These are phyloP conservation scores for Silurus lanzhouensis DNA, from an alignment of 2,797 vertebrate species.

Conservation along the genomic window DNA sequence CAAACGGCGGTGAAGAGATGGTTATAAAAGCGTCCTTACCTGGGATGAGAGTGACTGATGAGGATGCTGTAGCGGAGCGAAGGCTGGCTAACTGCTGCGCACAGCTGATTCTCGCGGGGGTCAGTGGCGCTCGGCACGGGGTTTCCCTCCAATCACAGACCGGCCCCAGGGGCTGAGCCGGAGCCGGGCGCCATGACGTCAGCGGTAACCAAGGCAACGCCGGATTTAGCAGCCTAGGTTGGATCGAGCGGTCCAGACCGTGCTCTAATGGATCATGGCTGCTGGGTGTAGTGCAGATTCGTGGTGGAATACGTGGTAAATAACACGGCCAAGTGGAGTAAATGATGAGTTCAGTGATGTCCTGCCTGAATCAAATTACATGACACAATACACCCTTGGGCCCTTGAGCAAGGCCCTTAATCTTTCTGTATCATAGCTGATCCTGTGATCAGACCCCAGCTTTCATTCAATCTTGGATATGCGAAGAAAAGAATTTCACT, in stretches of 20 bases:
- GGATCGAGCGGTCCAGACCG: neutral
- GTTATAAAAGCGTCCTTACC: constrained; percentile 63
- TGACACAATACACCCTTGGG: too few relatives aligned
- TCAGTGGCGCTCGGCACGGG: constrained; percentile 80
- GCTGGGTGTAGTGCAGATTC: neutral
- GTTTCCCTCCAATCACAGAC: constrained; percentile 90
- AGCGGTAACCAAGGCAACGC: constrained; percentile 84
- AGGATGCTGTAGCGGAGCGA: constrained; percentile 54
- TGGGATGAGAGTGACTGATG: constrained; percentile 62
- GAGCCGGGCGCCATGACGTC: constrained; percentile 86
- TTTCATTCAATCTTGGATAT: too few relatives aligned
- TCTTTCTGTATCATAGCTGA: too few relatives aligned
- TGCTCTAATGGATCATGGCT: neutral
- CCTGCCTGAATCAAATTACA: too few relatives aligned
- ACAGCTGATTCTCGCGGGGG: constrained; percentile 78
- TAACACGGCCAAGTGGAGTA: neutral
- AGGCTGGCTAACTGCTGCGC: constrained; percentile 54
- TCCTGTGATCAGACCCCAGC: too few relatives aligned
- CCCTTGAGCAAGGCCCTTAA: too few relatives aligned
- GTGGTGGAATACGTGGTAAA: neutral
- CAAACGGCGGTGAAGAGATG: neutral
- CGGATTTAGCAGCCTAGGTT: constrained; percentile 58
- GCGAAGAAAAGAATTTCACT: too few relatives aligned
- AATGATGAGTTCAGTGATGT: too few relatives aligned
- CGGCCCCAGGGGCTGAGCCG: constrained; percentile 75